phyloP scores from a whole-genome alignment of 2,888 invertebrate genomes.

The Phytoseiulus persimilis region DNA sequence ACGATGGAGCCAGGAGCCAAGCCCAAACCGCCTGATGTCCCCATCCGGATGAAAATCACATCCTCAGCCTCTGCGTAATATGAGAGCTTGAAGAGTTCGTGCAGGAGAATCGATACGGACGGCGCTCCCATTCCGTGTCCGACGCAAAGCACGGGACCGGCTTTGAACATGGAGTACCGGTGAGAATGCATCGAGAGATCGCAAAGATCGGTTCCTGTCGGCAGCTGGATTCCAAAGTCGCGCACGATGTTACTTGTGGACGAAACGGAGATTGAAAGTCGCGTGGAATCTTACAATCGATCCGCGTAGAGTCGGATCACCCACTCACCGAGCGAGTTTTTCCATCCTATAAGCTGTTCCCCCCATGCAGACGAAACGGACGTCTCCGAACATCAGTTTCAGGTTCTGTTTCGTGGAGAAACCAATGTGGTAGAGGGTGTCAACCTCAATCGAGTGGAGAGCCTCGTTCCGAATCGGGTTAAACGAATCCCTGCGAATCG shows the following conservation, averaged over 20 bases:
- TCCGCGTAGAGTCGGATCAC: not conserved
- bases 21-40: conserved; percentile 74
- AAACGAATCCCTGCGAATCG: not conserved
- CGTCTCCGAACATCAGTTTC: conserved; percentile 54
- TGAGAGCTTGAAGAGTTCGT: conserved; percentile 93
- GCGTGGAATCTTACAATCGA: not conserved
- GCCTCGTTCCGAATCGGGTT: conserved; percentile 22
- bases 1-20: conserved; percentile 43
- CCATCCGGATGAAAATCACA: conserved; percentile 60
- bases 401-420: conserved; percentile 51
- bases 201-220: conserved; percentile 73
- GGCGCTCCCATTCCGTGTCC: conserved; percentile 98
- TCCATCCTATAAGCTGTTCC: conserved; percentile 91
- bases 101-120: conserved; percentile 85
- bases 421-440: conserved; percentile 83
- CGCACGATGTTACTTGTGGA: conserved; percentile 60
- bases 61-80: conserved; percentile 77
- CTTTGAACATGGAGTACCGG: conserved; percentile 91
- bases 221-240: conserved; percentile 78
- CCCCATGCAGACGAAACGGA: conserved; percentile 90
- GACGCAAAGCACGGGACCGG: conserved; percentile 73
- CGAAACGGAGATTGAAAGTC: not conserved
- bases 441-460: conserved; percentile 65
- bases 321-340: conserved; percentile 68
- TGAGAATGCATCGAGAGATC: conserved; percentile 86